Percentiles rank a stretch among this genome's conserved stretches.
phyloP scores from a whole-genome alignment of 2,797 vertebrate species.

The Takifugu rubripes region DNA sequence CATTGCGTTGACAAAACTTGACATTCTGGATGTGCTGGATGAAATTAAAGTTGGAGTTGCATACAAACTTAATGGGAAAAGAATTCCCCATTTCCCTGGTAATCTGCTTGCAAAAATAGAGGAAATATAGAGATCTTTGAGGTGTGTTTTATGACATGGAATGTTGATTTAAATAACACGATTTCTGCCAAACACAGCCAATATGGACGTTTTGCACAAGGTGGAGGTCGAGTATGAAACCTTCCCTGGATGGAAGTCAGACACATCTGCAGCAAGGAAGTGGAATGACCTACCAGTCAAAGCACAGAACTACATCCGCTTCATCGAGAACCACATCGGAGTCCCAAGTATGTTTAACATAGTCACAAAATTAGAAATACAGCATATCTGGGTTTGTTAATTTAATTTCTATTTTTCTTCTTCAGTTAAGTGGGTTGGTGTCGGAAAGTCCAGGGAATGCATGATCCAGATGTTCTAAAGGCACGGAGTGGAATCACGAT shows the following conservation, averaged over 20 bases:
- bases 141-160: background rate
- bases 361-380: background rate
- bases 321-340: conserved; percentile 96
- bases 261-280: conserved; percentile 90
- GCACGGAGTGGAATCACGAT: conserved; percentile 23
- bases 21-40: conserved; percentile 93
- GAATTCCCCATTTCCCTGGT: conserved; percentile 98
- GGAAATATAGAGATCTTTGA: background rate
- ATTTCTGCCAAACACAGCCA: conserved; percentile 74
- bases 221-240: conserved; percentile 97
- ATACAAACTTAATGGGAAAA: conserved; percentile 92
- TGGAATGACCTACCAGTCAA: conserved; percentile 94
- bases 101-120: conserved; percentile 10
- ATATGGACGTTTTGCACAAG: conserved; percentile 95
- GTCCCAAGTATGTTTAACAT: conserved; percentile 83
- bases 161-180: conserved; percentile 2
- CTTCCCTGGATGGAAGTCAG: conserved; percentile 94
- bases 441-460: conserved; percentile 96
- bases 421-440: conserved; percentile 97
- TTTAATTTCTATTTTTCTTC: conserved; percentile 11
- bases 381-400: background rate
- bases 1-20: conserved; percentile 96
- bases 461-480: conserved; percentile 97
- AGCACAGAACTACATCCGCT: conserved; percentile 95
- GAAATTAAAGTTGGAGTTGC: conserved; percentile 95